A percentile compares a stretch with the other conserved stretches of the same genome.
These are phyloP conservation scores for Limnephilus auricula DNA, from an alignment of 2,888 invertebrate genomes.

Conservation along the genomic window DNA sequence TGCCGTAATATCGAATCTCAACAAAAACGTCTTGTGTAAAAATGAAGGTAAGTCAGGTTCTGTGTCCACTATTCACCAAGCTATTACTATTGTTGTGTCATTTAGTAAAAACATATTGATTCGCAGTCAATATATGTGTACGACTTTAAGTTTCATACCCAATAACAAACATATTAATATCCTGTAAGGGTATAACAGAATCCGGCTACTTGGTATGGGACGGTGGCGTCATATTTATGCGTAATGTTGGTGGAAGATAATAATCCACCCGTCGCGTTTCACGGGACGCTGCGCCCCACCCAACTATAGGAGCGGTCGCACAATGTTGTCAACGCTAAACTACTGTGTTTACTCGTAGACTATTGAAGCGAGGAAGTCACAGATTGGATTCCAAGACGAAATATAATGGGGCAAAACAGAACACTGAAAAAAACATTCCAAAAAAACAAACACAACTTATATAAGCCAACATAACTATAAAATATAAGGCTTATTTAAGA, in stretches of 20 bases:
- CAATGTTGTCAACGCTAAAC: background rate
- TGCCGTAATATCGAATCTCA: too few relatives aligned
- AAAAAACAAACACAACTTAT: too few relatives aligned
- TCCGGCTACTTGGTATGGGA: background rate
- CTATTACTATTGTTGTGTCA: too few relatives aligned
- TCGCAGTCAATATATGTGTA: too few relatives aligned
- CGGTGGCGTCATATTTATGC: background rate
- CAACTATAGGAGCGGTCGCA: background rate
- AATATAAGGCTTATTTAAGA: too few relatives aligned
- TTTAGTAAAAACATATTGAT: too few relatives aligned
- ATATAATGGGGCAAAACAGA: too few relatives aligned
- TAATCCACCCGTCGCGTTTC: background rate
- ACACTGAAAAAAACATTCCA: too few relatives aligned
- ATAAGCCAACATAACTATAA: too few relatives aligned
- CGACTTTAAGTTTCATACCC: background rate
- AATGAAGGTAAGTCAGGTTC: too few relatives aligned
- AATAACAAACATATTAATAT: background rate
- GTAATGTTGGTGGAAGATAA: background rate
- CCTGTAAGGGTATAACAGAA: background rate
- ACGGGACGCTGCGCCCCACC: background rate
- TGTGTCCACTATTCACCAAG: too few relatives aligned
- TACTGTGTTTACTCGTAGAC: background rate
- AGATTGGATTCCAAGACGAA: background rate
- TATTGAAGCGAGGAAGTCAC: background rate
- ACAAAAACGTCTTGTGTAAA: too few relatives aligned